These are phyloP conservation scores for Festucalex cinctus DNA, from an alignment of 2,113 vertebrate species.

Conservation along the genomic window DNA sequence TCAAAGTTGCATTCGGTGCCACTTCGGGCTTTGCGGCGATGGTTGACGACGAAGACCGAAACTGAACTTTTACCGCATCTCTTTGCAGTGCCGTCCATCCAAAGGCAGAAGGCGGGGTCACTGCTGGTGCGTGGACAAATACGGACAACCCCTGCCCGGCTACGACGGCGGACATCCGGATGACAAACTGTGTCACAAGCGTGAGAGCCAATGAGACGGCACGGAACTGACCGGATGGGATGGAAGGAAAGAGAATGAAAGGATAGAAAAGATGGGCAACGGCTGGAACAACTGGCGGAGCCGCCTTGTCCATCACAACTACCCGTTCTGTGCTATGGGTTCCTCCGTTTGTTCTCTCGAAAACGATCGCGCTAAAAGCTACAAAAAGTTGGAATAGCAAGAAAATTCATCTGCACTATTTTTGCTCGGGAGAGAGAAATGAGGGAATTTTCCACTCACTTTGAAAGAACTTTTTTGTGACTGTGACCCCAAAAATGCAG, in stretches of 20 bases:
- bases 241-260: constrained; percentile 16
- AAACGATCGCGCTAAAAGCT: constrained; percentile 37
- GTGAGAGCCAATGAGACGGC: constrained; percentile 84
- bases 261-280: constrained; percentile 18
- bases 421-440: constrained; percentile 66
- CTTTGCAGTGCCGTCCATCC: constrained; percentile 86
- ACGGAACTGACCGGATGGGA: constrained; percentile 9
- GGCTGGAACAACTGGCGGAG: constrained; percentile 24
- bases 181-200: constrained; percentile 82
- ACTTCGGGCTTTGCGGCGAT: not conserved
- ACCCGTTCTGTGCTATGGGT: constrained; percentile 52
- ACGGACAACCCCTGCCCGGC: constrained; percentile 84
- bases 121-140: constrained; percentile 98
- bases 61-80: not conserved
- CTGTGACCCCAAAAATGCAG: constrained; percentile 47
- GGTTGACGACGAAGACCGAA: not conserved
- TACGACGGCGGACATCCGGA: constrained; percentile 77
- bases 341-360: constrained; percentile 39
- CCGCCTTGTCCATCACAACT: constrained; percentile 53
- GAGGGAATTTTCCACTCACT: constrained; percentile 77
- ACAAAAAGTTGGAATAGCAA: constrained; percentile 45
- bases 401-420: constrained; percentile 76
- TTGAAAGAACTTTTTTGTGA: constrained; percentile 63
- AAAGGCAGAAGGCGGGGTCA: constrained; percentile 90
- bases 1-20: not conserved